Base-by-base conservation (phyloP, 1,140 invertebrate genomes). In the Bombus pascuorum region DNA sequence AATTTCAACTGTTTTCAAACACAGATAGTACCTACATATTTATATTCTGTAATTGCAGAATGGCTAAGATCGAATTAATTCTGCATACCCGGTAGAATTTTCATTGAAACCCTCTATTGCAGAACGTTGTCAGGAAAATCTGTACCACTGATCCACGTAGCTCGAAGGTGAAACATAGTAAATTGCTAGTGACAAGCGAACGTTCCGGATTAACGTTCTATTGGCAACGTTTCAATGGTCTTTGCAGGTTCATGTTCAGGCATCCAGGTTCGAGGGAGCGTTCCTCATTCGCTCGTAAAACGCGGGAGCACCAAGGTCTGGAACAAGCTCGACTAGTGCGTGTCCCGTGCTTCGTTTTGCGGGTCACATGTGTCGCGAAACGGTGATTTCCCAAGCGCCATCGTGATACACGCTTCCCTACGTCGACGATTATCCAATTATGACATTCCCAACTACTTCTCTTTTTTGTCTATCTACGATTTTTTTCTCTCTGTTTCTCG, bases 151-250 rank as follows among this genome's bases (percentile, higher is more conserved):
- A 57, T 44, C 42, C 47, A 25, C 34, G 37, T 22, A 53, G 39
- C 9, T 47, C 77, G 83, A 80, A 79, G 77, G 39, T 77, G 53
- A 84, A 47, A 47, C 76, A 73, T 65, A 53, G 77, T 85, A 85
- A 73, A 81, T 85, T 75, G 71, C 42, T 39, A 32, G 79, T 53
- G 78, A 85, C 83, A 85, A 65, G 42, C 78, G 70, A 81, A 73
- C 59, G 77, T 81, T 73, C 74, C 74, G 85, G 78, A 86, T 86
- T 86, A 86, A 83, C 73, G 81, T 86, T 77, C 81, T 42, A 86
- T 86, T 83, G 81, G 85, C 85, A 77, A 68, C 73, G 74, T 78
- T 86, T 83, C 81, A 68, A 86, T 77, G 81, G 74, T 82, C 84
- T 74, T 75, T 75, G 84, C 71, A 13, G 62, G 47, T 22, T 12